These are phyloP conservation scores for Sycobia sp. DNA, from an alignment of 1,140 invertebrate species.

Conservation along the genomic window DNA sequence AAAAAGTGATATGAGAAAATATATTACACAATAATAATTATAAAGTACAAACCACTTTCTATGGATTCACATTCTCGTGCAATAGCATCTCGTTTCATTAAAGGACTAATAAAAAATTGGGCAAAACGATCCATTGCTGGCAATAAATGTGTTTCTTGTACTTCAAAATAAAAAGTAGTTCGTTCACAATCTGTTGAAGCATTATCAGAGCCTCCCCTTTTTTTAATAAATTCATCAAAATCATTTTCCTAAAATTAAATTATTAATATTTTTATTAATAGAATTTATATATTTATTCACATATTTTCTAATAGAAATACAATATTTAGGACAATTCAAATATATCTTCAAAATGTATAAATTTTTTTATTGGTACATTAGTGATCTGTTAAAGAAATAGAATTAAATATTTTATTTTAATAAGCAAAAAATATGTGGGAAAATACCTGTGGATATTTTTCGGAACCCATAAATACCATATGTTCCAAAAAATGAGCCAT, in stretches of 20 bases:
- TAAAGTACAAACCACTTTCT: slow-evolving; percentile 74
- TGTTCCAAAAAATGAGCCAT: slow-evolving; percentile 95
- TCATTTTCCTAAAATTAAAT: slow-evolving; percentile 72
- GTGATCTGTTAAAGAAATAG: neutral
- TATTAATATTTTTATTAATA: neutral
- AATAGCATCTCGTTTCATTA: slow-evolving; percentile 87
- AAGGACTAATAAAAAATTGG: slow-evolving; percentile 86
- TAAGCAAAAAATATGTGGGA: slow-evolving; percentile 1
- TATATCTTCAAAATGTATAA: too few species aligned
- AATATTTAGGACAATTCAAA: too few species aligned
- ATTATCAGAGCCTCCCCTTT: slow-evolving; percentile 81
- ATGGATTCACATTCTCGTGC: slow-evolving; percentile 89
- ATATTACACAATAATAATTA: slow-evolving; percentile 12
- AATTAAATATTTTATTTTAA: slow-evolving; percentile 5
- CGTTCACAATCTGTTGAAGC: slow-evolving; percentile 84
- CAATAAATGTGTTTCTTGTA: slow-evolving; percentile 76
- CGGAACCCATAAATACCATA: slow-evolving; percentile 93
- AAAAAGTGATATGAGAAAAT: slow-evolving; percentile 5
- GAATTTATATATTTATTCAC: neutral
- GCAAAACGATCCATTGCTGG: slow-evolving; percentile 84
- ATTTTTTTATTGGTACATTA: neutral
- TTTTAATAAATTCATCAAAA: slow-evolving; percentile 80
- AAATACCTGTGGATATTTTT: slow-evolving; percentile 75
- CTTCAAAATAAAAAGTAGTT: slow-evolving; percentile 88
- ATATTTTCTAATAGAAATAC: too few species aligned